phyloP scores from a whole-genome alignment of 2,797 vertebrate genomes.

The Leucoraja ocellata region DNA sequence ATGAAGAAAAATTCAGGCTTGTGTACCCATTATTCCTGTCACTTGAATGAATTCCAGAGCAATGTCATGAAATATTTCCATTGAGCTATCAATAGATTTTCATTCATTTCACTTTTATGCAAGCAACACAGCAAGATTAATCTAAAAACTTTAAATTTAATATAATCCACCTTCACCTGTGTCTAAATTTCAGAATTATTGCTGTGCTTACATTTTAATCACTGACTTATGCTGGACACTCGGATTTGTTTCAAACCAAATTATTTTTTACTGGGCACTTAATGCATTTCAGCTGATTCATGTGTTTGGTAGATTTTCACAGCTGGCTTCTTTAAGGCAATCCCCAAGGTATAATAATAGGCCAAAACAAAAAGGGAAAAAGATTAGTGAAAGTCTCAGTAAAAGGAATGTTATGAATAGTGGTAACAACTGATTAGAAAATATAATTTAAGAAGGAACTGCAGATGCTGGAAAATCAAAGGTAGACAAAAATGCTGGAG shows the following conservation, averaged over 20 bases:
- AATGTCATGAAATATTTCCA: not conserved
- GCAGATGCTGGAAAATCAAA: too few relatives aligned
- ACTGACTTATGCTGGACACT: not conserved
- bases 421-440: not conserved
- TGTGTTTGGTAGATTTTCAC: not conserved
- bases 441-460: not conserved
- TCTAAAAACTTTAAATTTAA: not conserved
- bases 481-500: too few relatives aligned
- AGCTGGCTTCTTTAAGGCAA: not conserved
- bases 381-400: not conserved
- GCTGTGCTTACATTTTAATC: not conserved
- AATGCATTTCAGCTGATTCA: conserved; percentile 10
- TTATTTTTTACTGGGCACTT: not conserved
- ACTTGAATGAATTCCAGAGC: not conserved
- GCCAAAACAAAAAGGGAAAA: conserved; percentile 23
- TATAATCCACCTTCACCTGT: not conserved
- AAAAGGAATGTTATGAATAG: not conserved
- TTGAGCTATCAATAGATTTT: not conserved
- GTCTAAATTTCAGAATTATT: not conserved
- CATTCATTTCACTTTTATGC: not conserved
- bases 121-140: not conserved
- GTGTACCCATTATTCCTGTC: not conserved
- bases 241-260: not conserved
- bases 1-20: not conserved
- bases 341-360: not conserved